Evolutionary conservation across 2,888 invertebrate species (phyloP), one percentile per base, ranked within the genome.

Genomic region (Scaptomyza tumidula): DNA sequence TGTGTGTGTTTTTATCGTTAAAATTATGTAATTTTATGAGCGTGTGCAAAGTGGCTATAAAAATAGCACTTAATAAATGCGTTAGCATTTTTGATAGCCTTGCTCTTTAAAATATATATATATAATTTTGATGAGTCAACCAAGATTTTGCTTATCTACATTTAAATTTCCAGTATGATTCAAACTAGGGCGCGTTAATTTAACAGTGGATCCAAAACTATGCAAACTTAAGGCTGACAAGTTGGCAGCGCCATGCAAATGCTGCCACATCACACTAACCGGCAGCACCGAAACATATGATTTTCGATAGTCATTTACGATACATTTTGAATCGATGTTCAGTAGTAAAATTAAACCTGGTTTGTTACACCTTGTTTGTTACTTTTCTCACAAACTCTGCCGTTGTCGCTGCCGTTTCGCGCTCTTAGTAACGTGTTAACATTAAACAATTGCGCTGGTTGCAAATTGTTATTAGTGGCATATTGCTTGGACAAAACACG

Each of bases 371-470:
- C 77, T 67, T 77, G 78, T 78, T 69, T 73, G 53, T 57, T 77
- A 49, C 75, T 57, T 55, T 75, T 72, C 44, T 39, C 31, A 59
- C 58, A 63, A 77, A 67, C 54, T 46, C 57, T 50, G 74, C 45
- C 53, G 68, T 64, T 48, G 72, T 57, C 46, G 64, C 49, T 50
- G 63, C 52, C 37, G 62, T 72, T 74, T 62, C 63, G 78, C 59
- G 74, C 70, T 69, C 52, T 72, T 69, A 62, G 33, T 68, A 75
- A 68, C 58, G 63, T 68, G 48, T 59, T 45, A 49, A 53, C 55
- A 66, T 74, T 63, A 66, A 81, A 76, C 71, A 79, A 79, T 85
- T 87, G 79, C 80, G 66, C 83, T 79, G 83, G 71, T 64, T 77
- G 82, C 71, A 69, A 46, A 55, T 71, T 68, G 74, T 77, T 67